These are phyloP conservation scores for Phrynocephalus forsythii DNA, from an alignment of 2,797 vertebrate genomes.

Conservation along the genomic window DNA sequence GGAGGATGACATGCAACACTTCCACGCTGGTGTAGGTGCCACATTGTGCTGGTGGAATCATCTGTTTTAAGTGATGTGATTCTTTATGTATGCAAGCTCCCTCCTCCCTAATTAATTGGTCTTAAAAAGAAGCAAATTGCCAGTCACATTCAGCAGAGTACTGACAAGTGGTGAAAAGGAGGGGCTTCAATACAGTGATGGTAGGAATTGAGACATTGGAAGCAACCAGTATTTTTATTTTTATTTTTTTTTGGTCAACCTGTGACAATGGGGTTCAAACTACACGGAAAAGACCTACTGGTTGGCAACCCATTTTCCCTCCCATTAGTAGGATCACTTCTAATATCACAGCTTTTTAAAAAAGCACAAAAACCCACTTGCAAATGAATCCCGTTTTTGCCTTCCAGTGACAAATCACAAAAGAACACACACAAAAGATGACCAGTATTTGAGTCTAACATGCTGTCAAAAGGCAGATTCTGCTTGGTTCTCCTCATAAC, in stretches of 20 bases:
- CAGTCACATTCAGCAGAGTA: fast-evolving
- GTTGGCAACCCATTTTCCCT: no score
- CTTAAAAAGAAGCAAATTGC: constrained; percentile 65
- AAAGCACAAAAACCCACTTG: neutral
- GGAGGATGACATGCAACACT: constrained; percentile 44
- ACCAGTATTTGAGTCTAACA: neutral
- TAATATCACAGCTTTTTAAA: neutral
- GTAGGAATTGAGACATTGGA: neutral
- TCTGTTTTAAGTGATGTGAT: constrained; percentile 50
- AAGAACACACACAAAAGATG: no score
- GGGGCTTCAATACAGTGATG: neutral
- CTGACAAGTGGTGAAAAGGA: neutral
- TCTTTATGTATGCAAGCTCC: neutral
- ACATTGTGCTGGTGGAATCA: constrained; percentile 47
- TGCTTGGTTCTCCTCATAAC: neutral
- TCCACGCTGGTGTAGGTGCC: constrained; percentile 51
- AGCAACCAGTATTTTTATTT: neutral
- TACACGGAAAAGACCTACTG: no score
- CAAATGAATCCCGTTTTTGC: no score
- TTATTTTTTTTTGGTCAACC: neutral
- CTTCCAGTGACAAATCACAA: no score
- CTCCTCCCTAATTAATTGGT: constrained; percentile 57
- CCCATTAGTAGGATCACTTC: no score
- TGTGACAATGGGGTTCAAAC: neutral
- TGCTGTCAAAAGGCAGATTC: neutral